Evolutionary conservation across 64 coral and sea anemone genomes (phyloP), one percentile per base, ranked within the genome.

Genomic region (Actinia tenebrosa): DNA sequence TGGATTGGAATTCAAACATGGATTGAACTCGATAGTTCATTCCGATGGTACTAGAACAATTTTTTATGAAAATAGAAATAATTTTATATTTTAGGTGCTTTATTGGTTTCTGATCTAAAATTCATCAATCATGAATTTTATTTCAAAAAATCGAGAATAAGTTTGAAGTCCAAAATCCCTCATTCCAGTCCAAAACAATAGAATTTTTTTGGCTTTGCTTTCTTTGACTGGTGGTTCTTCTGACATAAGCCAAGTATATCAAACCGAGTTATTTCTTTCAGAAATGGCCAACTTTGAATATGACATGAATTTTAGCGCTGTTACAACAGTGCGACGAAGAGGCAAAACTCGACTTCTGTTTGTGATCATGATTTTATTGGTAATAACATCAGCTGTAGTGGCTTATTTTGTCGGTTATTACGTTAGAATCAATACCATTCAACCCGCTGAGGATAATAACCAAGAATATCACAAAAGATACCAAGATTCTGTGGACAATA

Each of bases 381-480:
- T 52, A 5, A n/a, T 81, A 50, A 52, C 79, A 53, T 18, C 50
- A 22, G 50, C 79, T 22, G 27, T 37, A 22, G 79, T 45, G 4
- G 44, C 79, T 50, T 81, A 81, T 50, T 81, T 81, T 53, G 46
- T 81, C 15, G 79, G 79, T 8, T 81, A 37, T 81, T 53, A 81
- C 50, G 79, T 81, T 10, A 45, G 45, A 53, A 22, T 53, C 10
- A 81, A 81, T 81, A 53, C 16, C 17, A 53, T 22, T 16, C 3
- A 53, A 7, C 16, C 43, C 2, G 10, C 79, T 8, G 42, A 81
- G 8, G 50, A 53, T 23, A 50, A 45, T 1, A 47, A 16, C 20
- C 14, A 81, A 81, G 43, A 81, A 50, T 45, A 22, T 45, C 79
- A 81, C 44, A 18, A 22, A 17, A 81, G 53, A 50, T 81, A 50